A percentile compares a stretch with the other conserved stretches of the same genome.
These are phyloP conservation scores for Cyrtonyx montezumae DNA, from an alignment of 2,113 vertebrate species.

Conservation along the genomic window DNA sequence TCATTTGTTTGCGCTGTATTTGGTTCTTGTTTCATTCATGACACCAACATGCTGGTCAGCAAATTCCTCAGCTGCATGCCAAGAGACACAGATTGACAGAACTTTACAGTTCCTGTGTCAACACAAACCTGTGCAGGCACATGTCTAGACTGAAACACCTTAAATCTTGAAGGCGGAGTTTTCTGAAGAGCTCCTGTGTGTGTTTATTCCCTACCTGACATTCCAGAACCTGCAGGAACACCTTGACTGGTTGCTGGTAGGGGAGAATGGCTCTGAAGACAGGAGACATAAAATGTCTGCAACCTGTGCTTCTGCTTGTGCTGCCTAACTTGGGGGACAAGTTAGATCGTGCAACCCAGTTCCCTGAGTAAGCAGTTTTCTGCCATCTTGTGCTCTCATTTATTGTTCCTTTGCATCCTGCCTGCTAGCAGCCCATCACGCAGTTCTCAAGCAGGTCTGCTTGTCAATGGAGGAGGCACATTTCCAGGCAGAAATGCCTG, in stretches of 20 bases:
- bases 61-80: neutral
- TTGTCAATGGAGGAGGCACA: neutral
- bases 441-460: neutral
- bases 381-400: neutral
- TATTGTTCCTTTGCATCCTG: neutral
- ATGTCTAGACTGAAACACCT: neutral
- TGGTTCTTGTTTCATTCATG: neutral
- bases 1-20: neutral
- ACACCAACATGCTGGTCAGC: fast-evolving
- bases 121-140: fast-evolving
- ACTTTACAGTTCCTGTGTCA: neutral
- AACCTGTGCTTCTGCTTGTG: neutral
- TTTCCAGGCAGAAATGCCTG: neutral
- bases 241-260: slow-evolving; percentile 87
- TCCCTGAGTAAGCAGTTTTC: neutral
- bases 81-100: neutral
- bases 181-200: slow-evolving; percentile 18
- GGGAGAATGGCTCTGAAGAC: slow-evolving; percentile 82
- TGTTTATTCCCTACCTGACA: slow-evolving; percentile 76
- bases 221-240: slow-evolving; percentile 93
- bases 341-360: neutral
- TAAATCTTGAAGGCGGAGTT: neutral
- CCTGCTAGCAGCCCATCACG: neutral
- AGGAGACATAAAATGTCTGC: neutral
- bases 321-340: neutral